Evolutionary conservation across 2,113 vertebrate genomes (phyloP).

Genomic region (Pteruthius melanotis): DNA sequence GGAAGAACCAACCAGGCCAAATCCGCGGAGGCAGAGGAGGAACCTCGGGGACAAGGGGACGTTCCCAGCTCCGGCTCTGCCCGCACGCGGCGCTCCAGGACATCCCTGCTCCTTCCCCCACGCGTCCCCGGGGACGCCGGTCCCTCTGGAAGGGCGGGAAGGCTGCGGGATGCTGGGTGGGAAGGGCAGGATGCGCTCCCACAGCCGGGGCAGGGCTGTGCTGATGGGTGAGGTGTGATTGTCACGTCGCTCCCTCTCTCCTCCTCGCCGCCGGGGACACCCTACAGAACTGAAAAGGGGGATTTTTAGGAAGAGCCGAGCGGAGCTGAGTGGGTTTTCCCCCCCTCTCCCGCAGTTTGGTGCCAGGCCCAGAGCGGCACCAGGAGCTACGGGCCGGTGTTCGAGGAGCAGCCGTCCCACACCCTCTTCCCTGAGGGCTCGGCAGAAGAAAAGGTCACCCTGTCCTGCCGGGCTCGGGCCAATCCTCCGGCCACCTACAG

Average conservation of each 20-base stretch:
- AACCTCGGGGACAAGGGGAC: background rate
- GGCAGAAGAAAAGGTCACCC: constrained; percentile 85
- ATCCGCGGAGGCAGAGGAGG: background rate
- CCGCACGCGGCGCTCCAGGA: background rate
- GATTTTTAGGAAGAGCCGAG: background rate
- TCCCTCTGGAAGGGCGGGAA: background rate
- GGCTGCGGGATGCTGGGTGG: background rate
- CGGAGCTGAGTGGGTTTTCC: background rate
- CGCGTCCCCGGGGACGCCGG: background rate
- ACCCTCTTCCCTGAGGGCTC: constrained; percentile 90
- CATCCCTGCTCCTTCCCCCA: background rate
- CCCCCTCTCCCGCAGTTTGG: constrained; percentile 53
- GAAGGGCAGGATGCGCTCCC: accelerated
- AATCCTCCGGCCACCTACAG: constrained; percentile 90
- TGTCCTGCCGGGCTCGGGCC: constrained; percentile 87
- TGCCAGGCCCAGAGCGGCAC: constrained; percentile 39
- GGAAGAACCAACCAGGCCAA: background rate
- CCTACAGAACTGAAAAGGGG: background rate
- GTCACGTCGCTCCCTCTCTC: background rate
- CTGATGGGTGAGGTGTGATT: background rate
- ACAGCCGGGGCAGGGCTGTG: background rate
- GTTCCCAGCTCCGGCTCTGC: background rate
- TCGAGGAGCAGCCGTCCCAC: constrained; percentile 90
- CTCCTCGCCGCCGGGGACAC: background rate
- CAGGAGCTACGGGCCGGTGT: constrained; percentile 87